Evolutionary conservation across 1,140 invertebrate genomes (phyloP).

Genomic region (Drosophila nigromelanica): DNA sequence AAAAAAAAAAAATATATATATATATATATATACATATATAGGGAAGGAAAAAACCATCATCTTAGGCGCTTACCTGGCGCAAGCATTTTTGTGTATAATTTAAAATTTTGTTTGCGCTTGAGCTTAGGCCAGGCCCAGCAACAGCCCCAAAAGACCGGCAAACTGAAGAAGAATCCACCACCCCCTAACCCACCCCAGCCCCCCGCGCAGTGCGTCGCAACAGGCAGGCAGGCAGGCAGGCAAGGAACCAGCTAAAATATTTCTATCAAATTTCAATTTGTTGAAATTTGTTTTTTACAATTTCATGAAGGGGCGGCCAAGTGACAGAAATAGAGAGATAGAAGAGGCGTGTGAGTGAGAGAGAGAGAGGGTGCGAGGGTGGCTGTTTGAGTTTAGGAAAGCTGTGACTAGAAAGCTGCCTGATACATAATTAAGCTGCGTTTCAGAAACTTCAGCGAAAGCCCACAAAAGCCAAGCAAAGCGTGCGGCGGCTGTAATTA

Average conservation of each 20-base stretch:
- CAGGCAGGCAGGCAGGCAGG: constrained; percentile 4
- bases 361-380: neutral
- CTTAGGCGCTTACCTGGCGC: constrained; percentile 47
- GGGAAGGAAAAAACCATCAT: constrained; percentile 3
- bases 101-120: constrained; percentile 73
- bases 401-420: constrained; percentile 15
- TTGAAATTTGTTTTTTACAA: constrained; percentile 57
- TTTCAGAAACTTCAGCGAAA: constrained; percentile 58
- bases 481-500: constrained; percentile 62
- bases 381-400: constrained; percentile 6
- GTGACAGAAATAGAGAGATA: neutral
- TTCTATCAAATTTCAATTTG: constrained; percentile 82
- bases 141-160: neutral
- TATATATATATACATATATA: neutral
- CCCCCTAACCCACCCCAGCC: no score
- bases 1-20: neutral
- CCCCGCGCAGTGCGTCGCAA: neutral
- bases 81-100: constrained; percentile 58
- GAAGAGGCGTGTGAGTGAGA: neutral
- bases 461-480: constrained; percentile 64
- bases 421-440: constrained; percentile 76
- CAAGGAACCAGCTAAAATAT: constrained; percentile 57
- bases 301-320: constrained; percentile 9
- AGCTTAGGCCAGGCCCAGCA: constrained; percentile 56
- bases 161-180: constrained; percentile 1